Evolutionary conservation across 2,797 vertebrate genomes (phyloP).

Genomic region (Pachyuromys duprasi): DNA sequence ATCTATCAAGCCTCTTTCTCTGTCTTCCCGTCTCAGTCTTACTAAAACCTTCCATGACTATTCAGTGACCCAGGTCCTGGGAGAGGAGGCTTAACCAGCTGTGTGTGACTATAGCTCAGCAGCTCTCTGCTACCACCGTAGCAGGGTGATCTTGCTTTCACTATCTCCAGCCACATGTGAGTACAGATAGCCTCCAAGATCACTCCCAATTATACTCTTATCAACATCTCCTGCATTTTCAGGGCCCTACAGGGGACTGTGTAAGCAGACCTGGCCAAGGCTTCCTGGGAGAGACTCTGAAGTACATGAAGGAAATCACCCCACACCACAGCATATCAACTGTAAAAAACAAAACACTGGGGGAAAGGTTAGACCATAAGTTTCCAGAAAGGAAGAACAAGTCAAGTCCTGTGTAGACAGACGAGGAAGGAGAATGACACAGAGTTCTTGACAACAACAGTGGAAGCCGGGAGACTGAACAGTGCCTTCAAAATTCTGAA

Average conservation of each 20-base stretch:
- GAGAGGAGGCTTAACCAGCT: not conserved
- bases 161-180: not conserved
- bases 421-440: conserved; percentile 1
- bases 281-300: not conserved
- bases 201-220: not conserved
- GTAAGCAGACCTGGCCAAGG: not conserved
- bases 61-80: not conserved
- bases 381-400: conserved; percentile 18
- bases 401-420: not conserved
- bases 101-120: not conserved
- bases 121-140: not conserved
- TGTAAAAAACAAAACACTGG: not conserved
- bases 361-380: not conserved
- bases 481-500: conserved; percentile 39
- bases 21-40: not conserved
- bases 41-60: not conserved
- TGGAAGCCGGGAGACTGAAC: conserved; percentile 29
- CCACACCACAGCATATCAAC: not conserved
- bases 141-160: not conserved
- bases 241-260: not conserved
- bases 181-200: not conserved
- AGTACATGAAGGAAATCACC: not conserved
- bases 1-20: not conserved
- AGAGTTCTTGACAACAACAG: conserved; percentile 25
- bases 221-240: not conserved